Evolutionary conservation across 1,140 invertebrate genomes (phyloP), one percentile per base, ranked within the genome.

Genomic region (Zaprionus ghesquierei): DNA sequence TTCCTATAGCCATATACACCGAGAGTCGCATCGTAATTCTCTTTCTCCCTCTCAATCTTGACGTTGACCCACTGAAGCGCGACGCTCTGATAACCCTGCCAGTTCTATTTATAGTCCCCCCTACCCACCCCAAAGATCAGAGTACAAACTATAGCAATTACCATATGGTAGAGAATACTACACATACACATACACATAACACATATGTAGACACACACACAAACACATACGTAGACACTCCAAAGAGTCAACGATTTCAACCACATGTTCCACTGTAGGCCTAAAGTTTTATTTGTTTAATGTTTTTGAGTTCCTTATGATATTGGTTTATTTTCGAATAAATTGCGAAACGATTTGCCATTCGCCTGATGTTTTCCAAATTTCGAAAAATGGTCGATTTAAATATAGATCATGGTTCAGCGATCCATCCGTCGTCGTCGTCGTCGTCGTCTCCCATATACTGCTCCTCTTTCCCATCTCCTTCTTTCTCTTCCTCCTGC

Each of bases 31-130:
- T 69, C 56, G 84, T 84, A 70, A 79, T 59, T 80, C 38, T 66
- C n/a, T 66, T 58, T 0, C 69, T n/a, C n/a, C n/a, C n/a, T n/a
- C 75, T 41, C 59, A 53, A 64, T 69, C 60, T 68, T 74, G 69
- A 64, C 72, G 79, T 79, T 87, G 82, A 89, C 84, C 82, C 82
- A 87, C 61, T 87, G 76, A 77, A 64, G 79, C 82, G 69, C 75
- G 79, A 89, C 84, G 82, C 64, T 87, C 65, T 87, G 82, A 87
- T 87, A 87, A 87, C 82, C 82, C 82, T 89, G 84, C 76, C 79
- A 75, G 75, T 56, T 49, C 82, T 86, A 86, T 86, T 64, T 87
- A 58, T 82, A 87, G 79, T 69, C 22, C 10, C 61, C 72, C 60
- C 41, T 13, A 6, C 35, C 35, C 35, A 13, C 12, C 2, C 10